These are phyloP conservation scores for Andinoacara biseriatus DNA, from an alignment of 2,113 vertebrate species.

Conservation along the genomic window DNA sequence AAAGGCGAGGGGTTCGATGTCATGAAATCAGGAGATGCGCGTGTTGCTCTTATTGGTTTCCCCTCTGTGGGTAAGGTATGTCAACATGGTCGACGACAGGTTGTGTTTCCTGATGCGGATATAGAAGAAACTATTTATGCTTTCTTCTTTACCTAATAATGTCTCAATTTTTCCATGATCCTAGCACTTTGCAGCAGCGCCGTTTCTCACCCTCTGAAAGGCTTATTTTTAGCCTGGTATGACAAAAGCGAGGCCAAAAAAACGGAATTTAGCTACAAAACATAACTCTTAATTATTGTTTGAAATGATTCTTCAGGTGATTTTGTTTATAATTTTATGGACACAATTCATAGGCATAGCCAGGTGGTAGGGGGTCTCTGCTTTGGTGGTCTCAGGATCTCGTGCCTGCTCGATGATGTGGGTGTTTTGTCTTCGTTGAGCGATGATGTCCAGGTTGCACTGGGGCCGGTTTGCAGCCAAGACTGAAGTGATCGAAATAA, in stretches of 20 bases:
- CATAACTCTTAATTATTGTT: background rate
- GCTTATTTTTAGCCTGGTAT: background rate
- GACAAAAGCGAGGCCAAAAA: background rate
- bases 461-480: too few species aligned
- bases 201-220: background rate
- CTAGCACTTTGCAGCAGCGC: background rate
- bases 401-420: background rate
- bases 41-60: conserved; percentile 97
- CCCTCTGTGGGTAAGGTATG: conserved; percentile 99
- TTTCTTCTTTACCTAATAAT: background rate
- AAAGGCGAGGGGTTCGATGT: conserved; percentile 99
- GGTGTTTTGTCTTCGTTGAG: background rate
- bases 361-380: background rate
- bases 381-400: background rate
- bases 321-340: background rate
- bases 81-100: conserved; percentile 9
- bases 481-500: background rate
- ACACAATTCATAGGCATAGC: background rate
- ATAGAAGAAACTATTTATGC: background rate
- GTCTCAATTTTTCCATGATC: too few species aligned
- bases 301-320: background rate
- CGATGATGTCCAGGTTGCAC: background rate
- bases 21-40: conserved; percentile 98
- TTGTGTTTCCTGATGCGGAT: background rate
- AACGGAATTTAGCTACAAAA: background rate